Evolutionary conservation across 2,797 vertebrate species (phyloP), one percentile per base, ranked within the genome.

Genomic region (Dromococcyx pavoninus): DNA sequence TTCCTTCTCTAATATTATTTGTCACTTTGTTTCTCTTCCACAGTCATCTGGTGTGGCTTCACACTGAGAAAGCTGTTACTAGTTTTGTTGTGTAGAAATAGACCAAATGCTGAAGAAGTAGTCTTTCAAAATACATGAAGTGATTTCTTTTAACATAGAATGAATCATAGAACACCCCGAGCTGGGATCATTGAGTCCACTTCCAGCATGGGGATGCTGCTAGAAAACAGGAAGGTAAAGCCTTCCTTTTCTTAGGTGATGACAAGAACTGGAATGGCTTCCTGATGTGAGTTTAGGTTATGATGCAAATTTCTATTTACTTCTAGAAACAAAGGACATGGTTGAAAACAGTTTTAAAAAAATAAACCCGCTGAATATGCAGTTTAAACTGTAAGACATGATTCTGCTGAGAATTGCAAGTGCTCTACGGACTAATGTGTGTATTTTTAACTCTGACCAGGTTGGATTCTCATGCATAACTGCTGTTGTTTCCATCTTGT

Each of bases 391-490:
- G 7, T 41, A 62, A 83, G 62, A 39, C 33, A 58, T 72, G 72
- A 43, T 67, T 86, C 51, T 90, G 91, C 56, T 67, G 60, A 44
- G 74, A 81, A 51, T 44, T 65, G 48, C 53, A 82, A 53, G 69
- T 65, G 82, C 67, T 67, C 60, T 71, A 6, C 0, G 0, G 90
- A 60, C 83, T 81, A 76, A 79, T 23, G 18, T 48, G 58, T 88
- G 39, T 87, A 67, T 95, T 93, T 94, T 89, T 91, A 95, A 84
- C 71, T 91, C 65, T 73, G 62, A 27, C 62, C 88, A 94, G 73
- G 90, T 95, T 65, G 86, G 54, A 53, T 90, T 91, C 48, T 90
- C 39, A 87, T 90, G 83, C 11, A 3, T 91, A 91, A 76, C 95
- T 87, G 74, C 66, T 95, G 71, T 62, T 93, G 81, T 92, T 95